A percentile compares a stretch with the other conserved stretches of the same genome.
These are phyloP conservation scores for Anisognathus igniventris DNA, from an alignment of 2,797 vertebrate species.

Conservation along the genomic window DNA sequence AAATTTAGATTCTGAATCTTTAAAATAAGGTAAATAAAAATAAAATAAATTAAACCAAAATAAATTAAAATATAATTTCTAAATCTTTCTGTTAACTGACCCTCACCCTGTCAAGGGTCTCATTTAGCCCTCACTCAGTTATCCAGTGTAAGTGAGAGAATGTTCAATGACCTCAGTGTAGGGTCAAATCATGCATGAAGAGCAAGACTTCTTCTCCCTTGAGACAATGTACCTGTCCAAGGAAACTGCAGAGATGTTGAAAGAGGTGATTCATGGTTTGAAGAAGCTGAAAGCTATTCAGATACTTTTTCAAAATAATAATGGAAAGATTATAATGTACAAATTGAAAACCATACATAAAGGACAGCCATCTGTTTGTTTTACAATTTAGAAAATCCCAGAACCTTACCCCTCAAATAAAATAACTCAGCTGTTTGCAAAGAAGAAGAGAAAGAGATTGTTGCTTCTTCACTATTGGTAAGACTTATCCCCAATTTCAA, in stretches of 20 bases:
- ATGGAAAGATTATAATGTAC: background rate
- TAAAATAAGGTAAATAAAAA: background rate
- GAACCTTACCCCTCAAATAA: background rate
- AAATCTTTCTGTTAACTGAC: background rate
- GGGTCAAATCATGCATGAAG: background rate
- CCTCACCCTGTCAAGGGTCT: background rate
- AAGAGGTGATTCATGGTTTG: background rate
- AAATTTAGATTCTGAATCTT: background rate
- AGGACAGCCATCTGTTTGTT: background rate
- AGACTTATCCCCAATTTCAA: background rate
- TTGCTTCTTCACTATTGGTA: background rate
- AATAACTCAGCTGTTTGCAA: background rate
- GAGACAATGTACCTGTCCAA: background rate
- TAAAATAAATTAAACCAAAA: background rate
- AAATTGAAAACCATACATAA: background rate
- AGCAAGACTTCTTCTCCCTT: background rate
- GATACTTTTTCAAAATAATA: background rate
- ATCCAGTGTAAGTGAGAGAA: background rate
- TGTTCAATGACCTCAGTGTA: background rate
- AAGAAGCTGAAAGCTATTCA: background rate
- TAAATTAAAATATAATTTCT: accelerated
- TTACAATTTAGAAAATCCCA: background rate
- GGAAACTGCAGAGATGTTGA: background rate
- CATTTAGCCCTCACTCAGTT: background rate
- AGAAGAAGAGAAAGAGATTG: background rate